A percentile compares a stretch with the other conserved stretches of the same genome.
These are phyloP conservation scores for Scaeva pyrastri DNA, from an alignment of 2,888 invertebrate genomes.

Conservation along the genomic window DNA sequence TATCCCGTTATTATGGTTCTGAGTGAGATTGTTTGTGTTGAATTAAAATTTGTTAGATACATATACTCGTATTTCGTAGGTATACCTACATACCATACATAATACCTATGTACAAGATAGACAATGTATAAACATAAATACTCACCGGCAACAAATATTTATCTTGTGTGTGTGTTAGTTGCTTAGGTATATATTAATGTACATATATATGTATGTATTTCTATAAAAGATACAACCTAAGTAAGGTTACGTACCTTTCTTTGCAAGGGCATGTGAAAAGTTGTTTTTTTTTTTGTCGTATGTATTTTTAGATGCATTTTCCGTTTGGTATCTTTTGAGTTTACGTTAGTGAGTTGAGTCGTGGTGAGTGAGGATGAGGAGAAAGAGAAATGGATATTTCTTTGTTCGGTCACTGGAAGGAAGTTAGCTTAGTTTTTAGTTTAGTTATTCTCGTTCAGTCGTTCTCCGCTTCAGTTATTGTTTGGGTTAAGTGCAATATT, in stretches of 20 bases:
- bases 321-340: neutral
- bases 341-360: neutral
- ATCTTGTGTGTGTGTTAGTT: neutral
- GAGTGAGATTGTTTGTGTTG: slow-evolving; percentile 1
- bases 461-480: slow-evolving; percentile 9
- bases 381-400: neutral
- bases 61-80: too few species aligned
- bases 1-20: neutral
- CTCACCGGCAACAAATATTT: neutral
- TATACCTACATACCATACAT: too few species aligned
- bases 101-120: too few species aligned
- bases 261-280: slow-evolving; percentile 36
- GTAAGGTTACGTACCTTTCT: neutral
- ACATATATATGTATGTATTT: neutral
- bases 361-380: too few species aligned
- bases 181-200: neutral
- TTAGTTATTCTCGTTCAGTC: slow-evolving; percentile 2
- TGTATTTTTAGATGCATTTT: slow-evolving; percentile 34
- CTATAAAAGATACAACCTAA: slow-evolving; percentile 3
- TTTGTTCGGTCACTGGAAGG: slow-evolving; percentile 20
- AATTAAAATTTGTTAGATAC: too few species aligned
- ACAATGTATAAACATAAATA: too few species aligned
- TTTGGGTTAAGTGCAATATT: neutral
- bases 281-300: neutral
- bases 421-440: neutral